Conservation (phyloP, 2,888 invertebrate species). For the Diadegma fenestrale region DNA sequence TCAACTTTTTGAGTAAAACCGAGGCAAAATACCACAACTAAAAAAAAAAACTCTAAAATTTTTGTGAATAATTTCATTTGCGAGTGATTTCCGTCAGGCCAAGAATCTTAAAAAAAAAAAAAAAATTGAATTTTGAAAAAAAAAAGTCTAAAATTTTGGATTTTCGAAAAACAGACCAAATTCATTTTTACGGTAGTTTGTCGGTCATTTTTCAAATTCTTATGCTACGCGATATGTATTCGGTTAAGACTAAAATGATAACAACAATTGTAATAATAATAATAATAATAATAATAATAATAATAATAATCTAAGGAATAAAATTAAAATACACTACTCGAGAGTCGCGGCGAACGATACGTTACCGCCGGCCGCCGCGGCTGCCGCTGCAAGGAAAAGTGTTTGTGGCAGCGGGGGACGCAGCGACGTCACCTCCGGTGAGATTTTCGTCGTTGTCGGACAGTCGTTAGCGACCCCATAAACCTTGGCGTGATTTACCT, state of each 20-base stretch:
- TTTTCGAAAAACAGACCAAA: too few relatives aligned
- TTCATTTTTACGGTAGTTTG: conserved; percentile 7
- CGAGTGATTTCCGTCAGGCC: background rate
- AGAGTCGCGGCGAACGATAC: conserved; percentile 84
- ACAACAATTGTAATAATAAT: conserved; percentile 47
- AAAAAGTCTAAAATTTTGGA: too few relatives aligned
- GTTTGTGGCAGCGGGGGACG: conserved; percentile 79
- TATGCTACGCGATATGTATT: conserved; percentile 53
- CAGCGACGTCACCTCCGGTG: conserved; percentile 72
- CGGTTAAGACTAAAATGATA: conserved; percentile 45
- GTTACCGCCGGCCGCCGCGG: conserved; percentile 81
- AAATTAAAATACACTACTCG: conserved; percentile 74
- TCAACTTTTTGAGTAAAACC: background rate
- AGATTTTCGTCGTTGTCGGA: conserved; percentile 76
- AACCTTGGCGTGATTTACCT: conserved; percentile 90
- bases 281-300: conserved; percentile 37
- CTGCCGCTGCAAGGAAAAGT: conserved; percentile 78
- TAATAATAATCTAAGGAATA: conserved; percentile 51
- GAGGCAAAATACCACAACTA: background rate
- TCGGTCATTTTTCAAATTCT: conserved; percentile 11
- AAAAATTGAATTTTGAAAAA: too few relatives aligned
- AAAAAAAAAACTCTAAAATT: too few relatives aligned
- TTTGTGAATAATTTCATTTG: background rate
- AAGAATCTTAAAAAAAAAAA: background rate
- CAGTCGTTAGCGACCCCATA: conserved; percentile 88